These are phyloP conservation scores for Macrotis lagotis DNA, from an alignment of 2,113 vertebrate genomes.

Conservation along the genomic window DNA sequence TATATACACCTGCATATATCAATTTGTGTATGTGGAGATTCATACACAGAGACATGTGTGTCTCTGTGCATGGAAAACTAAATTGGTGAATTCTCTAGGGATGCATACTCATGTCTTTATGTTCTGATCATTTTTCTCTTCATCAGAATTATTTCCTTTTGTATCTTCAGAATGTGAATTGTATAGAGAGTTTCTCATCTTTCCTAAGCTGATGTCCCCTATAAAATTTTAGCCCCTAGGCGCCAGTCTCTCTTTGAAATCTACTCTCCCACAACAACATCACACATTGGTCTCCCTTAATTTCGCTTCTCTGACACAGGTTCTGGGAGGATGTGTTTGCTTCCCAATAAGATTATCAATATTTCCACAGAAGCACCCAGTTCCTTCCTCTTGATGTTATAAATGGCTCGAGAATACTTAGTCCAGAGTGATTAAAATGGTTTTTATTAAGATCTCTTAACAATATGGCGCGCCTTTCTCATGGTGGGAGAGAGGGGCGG, in stretches of 20 bases:
- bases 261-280: neutral
- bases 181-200: neutral
- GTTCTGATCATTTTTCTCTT: neutral
- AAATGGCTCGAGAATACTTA: too few species aligned
- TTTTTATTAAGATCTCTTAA: too few species aligned
- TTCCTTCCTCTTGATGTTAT: neutral
- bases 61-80: neutral
- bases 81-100: neutral
- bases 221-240: neutral
- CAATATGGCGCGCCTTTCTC: too few species aligned
- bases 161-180: neutral
- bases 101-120: neutral
- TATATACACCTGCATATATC: neutral
- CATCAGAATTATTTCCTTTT: neutral
- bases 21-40: neutral
- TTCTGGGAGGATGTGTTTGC: neutral
- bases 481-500: too few species aligned
- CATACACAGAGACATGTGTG: fast-evolving
- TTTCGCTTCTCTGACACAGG: neutral
- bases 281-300: neutral
- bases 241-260: neutral
- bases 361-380: neutral
- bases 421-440: too few species aligned
- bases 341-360: neutral
- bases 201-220: neutral